A percentile compares a stretch with the other conserved stretches of the same genome.
These are phyloP conservation scores for Istiophorus platypterus DNA, from an alignment of 2,113 vertebrate genomes.

Conservation along the genomic window DNA sequence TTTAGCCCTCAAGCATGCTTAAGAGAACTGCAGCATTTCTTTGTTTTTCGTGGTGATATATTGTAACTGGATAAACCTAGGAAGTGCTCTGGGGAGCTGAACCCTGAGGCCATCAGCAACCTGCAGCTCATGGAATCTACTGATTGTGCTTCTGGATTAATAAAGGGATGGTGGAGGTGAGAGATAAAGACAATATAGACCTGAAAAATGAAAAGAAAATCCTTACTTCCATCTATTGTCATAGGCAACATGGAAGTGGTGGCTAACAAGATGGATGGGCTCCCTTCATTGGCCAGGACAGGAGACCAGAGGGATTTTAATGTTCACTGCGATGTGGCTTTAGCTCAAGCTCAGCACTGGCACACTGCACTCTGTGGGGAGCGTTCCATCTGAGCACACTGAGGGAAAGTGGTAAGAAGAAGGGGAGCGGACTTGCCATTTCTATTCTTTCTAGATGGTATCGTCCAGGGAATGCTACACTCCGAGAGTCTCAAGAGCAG, in stretches of 20 bases:
- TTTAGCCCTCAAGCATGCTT: slow-evolving; percentile 17
- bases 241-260: slow-evolving; percentile 28
- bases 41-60: background rate
- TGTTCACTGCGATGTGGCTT: slow-evolving; percentile 63
- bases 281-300: slow-evolving; percentile 57
- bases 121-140: slow-evolving; percentile 10
- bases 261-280: slow-evolving; percentile 75
- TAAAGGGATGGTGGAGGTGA: slow-evolving; percentile 15
- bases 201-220: slow-evolving; percentile 9
- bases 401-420: slow-evolving; percentile 33
- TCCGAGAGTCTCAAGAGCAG: slow-evolving; percentile 15
- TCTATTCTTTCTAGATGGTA: slow-evolving; percentile 46
- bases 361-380: slow-evolving; percentile 48
- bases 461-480: slow-evolving; percentile 41
- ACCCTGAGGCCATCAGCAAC: slow-evolving; percentile 26
- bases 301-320: slow-evolving; percentile 43
- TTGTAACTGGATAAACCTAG: background rate
- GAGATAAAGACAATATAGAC: slow-evolving; percentile 45
- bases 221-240: slow-evolving; percentile 50
- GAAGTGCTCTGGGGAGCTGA: slow-evolving; percentile 11
- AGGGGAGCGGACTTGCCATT: slow-evolving; percentile 24
- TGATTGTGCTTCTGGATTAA: slow-evolving; percentile 28
- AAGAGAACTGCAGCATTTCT: background rate
- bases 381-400: slow-evolving; percentile 44
- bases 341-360: slow-evolving; percentile 21